Conservation (phyloP, 2,797 vertebrate species). For the Dendrocincla fuliginosa region DNA sequence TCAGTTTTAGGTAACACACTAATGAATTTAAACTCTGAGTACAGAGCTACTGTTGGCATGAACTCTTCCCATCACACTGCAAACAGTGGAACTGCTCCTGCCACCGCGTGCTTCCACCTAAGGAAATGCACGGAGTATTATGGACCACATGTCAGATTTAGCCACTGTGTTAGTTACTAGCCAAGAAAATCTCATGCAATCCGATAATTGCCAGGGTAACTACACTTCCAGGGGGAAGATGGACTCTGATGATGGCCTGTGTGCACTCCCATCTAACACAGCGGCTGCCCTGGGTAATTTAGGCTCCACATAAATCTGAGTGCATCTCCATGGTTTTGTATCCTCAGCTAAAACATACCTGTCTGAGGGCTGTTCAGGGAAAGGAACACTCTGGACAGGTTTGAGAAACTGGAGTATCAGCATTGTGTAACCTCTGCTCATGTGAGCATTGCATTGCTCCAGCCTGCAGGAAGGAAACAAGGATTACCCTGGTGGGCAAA, state of each 20-base stretch:
- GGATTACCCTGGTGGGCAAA: neutral
- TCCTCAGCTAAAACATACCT: neutral
- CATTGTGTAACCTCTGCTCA: fast-evolving
- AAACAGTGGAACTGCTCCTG: neutral
- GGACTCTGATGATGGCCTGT: neutral
- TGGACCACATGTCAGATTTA: neutral
- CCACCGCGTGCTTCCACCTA: neutral
- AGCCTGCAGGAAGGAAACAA: neutral
- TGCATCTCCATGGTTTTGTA: neutral
- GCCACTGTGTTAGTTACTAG: neutral
- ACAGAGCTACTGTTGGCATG: neutral
- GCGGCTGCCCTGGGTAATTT: neutral
- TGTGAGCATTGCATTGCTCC: fast-evolving
- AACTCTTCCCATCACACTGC: neutral
- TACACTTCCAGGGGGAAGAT: neutral
- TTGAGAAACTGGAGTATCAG: neutral
- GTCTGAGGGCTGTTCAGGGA: neutral
- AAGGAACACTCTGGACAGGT: neutral
- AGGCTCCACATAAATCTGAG: neutral
- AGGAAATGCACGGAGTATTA: neutral
- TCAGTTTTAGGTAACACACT: neutral
- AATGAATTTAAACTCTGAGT: neutral
- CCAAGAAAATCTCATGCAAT: slow-evolving; percentile 5
- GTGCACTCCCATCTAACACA: neutral
- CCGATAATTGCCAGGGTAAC: slow-evolving; percentile 62